Base-by-base conservation (phyloP, 2,797 vertebrate species). In the Poeciliopsis infans region DNA sequence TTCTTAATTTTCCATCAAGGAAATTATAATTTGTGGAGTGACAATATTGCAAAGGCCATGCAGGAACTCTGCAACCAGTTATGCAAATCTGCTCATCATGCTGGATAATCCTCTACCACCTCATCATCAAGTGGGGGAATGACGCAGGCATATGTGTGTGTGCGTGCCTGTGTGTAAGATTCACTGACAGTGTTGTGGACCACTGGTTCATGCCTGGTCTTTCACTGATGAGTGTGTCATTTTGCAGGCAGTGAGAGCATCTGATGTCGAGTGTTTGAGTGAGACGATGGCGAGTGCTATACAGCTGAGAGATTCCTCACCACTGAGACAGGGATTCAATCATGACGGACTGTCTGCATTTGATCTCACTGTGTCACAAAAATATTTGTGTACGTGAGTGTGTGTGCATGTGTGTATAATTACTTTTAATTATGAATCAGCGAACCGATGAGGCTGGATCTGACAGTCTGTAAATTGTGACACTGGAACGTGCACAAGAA, bases 1-100 rank as follows among this genome's bases (percentile, higher is more conserved):
- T 72, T 76, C 72, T 80, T 87, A 86, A 83, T 85, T 74, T 76
- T 79, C 88, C 86, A 91, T 93, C 89, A 92, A 80, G 72, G 43
- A 91, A 83, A 91, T 92, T 93, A 87, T 87, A 89, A 78, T 92
- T 82, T 92, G 57, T 82, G 61, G 82, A 91, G 82, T 86, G 85
- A 91, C 81, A 81, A 45, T 80, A 80, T 77, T 59, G 83, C 57
- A 69, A 55, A 74, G 5, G 59, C 53, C 66, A 69, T 76, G 79
- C 77, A 39, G 33, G 71, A 78, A 76, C 69, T 79, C 76, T 83
- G 74, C 13, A 18, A 86, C 75, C 28, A n/a, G 79, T 80, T 83
- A 82, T 87, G 82, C 75, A 89, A 85, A 91, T 90, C 79, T 86
- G 49, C 79, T 88, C 76, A 87, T 91, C 87, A 80, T 79, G 80